Evolutionary conservation across 2,797 vertebrate species (phyloP), one percentile per base, ranked within the genome.

Genomic region (Dryobates pubescens): DNA sequence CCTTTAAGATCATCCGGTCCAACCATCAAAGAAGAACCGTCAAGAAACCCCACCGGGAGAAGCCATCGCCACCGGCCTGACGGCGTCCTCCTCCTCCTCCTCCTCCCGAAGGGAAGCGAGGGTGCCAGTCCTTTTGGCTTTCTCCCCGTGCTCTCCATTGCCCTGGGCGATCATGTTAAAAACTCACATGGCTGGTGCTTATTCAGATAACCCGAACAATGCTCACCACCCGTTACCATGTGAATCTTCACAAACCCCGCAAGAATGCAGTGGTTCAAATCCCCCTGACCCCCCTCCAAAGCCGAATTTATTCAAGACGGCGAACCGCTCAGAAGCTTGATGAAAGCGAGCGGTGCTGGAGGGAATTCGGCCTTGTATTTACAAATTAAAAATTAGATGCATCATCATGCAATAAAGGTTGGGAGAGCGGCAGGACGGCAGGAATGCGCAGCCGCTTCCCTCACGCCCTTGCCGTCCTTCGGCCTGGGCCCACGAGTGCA

Each of bases 251-350:
- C 98, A 98, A 98, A 98, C 98, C 98, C 98, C 98, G 98, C 98
- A 99, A 99, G 99, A 99, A 99, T 99, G 99, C 98, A 94, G 97
- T 98, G 98, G 98, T 98, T 98, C 98, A 99, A 99, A 98, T 98
- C 98, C 98, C 98, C 98, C 97, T 98, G 97, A 98, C 98, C 98
- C 98, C 98, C 98, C 97, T 97, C 97, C 96, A 95, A 97, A 96
- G 97, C 97, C 96, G 96, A 98, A 99, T 99, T 98, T 98, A 99
- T 99, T 99, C 99, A 98, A 98, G 98, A 98, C 97, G 96, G 98
- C 98, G 98, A 98, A 98, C 98, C 97, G 98, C 98, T 98, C 98
- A 96, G 97, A 97, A 98, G 98, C 97, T 96, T 96, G 97, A 97
- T 96, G 97, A 98, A 97, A 97, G 97, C 97, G 86, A 97, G 97